Base-by-base conservation (phyloP, 37 sponge, comb jelly and placozoan species). In the Axinella damicornis region DNA sequence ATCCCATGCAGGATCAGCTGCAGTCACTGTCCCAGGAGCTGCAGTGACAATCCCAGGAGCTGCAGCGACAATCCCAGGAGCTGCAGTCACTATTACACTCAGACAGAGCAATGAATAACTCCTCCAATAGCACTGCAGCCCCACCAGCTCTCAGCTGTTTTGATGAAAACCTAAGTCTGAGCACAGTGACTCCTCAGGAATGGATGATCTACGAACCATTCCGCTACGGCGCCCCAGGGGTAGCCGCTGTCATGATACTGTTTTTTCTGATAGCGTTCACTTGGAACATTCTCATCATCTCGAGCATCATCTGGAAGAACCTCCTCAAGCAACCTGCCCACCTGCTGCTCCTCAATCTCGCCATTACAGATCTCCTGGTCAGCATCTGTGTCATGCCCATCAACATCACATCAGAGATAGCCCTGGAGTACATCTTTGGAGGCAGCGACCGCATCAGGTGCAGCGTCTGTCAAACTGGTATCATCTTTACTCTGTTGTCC, bases 221-320 rank as follows among this genome's bases (percentile, higher is more conserved):
- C 53, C 58, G 16, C 15, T 19, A 53, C 18, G 66, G 60, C 28
- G 9, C 57, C 16, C 34, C 25, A 5, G 80, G 66, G 2, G n/a
- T 90, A 31, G 81, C 84, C 54, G 54, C 55, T 13, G 19, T 90
- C 17, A 25, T 70, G 36, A 25, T 58, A 0, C 20, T 90, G 1
- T 76, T 84, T 71, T 73, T 90, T 6, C 17, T 90, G 31, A 57
- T 90, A 24, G 80, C 81, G 21, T 65, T 90, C 27, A 14, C 64
- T 11, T 84, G 85, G 81, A 90, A 90, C 41, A 17, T 80, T 11
- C 60, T 87, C 57, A 79, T 90, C n/a, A 28, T 90, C 6, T 9
- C 76, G 30, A 71, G 69, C 14, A 46, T 85, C 18, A 0, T 71
- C n/a, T 73, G 72, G 30, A 65, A 65, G 27, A 55, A 57, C 25